phyloP scores from a whole-genome alignment of 2,113 vertebrate species.

The Triplophysa siluroides region DNA sequence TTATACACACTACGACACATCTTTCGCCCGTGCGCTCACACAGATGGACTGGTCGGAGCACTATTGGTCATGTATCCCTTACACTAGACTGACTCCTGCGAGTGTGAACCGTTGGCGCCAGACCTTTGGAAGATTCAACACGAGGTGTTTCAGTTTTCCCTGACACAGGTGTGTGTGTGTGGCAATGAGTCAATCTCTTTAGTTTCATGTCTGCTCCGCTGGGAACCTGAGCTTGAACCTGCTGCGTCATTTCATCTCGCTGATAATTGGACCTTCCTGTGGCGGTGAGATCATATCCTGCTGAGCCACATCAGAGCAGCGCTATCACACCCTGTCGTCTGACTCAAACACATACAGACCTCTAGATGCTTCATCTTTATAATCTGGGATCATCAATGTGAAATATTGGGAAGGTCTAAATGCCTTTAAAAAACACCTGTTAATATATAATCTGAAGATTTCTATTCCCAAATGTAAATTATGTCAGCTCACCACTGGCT shows the following conservation, averaged over 20 bases:
- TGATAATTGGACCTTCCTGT: conserved; percentile 57
- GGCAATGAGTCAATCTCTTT: conserved; percentile 43
- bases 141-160: conserved; percentile 60
- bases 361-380: neutral
- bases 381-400: conserved; percentile 27
- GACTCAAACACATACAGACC: conserved; percentile 1
- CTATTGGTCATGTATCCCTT: neutral
- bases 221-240: conserved; percentile 36
- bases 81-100: neutral
- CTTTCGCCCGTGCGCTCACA: too few species aligned
- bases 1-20: too few species aligned
- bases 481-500: too few species aligned
- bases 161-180: conserved; percentile 59
- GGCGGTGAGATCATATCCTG: conserved; percentile 55
- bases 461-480: too few species aligned
- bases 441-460: too few species aligned
- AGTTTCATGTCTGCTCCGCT: conserved; percentile 35
- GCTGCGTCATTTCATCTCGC: conserved; percentile 51
- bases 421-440: too few species aligned
- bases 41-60: too few species aligned
- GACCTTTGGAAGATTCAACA: conserved; percentile 44
- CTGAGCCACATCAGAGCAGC: conserved; percentile 52
- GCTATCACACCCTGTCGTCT: conserved; percentile 48
- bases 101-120: conserved; percentile 19
- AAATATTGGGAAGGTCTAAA: conserved; percentile 3